Evolutionary conservation across 2,888 invertebrate genomes (phyloP), one percentile per base, ranked within the genome.

Genomic region (Agrochola macilenta): DNA sequence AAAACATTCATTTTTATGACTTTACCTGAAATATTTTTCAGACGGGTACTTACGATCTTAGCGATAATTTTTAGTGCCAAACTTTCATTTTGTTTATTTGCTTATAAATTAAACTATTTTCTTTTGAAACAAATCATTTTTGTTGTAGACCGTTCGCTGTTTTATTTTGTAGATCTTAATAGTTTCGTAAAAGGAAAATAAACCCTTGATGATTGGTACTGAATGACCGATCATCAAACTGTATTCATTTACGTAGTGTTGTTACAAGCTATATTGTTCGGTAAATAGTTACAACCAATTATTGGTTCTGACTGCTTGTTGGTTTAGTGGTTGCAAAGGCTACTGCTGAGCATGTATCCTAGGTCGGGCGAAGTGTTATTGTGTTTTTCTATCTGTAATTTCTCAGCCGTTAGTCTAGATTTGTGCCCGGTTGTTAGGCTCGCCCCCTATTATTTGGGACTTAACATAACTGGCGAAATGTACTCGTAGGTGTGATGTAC

Each of bases 1-100:
- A 63, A 43, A 35, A 17, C 5, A 2, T 64, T 30, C 35, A 39
- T 61, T 87, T 87, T 85, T 71, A 87, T 58, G 12, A 26, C 14
- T 20, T 14, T 87, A 87, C 85, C 85, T 87, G 82, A 77, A 85
- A 58, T 75, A 65, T 57, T 77, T 71, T 54, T 49, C 23, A 72
- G 58, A 80, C 43, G 35, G 43, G 60, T 30, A 76, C 78, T 74
- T 78, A 72, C 71, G 70, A 84, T 78, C 49, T 60, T 58, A 20
- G 63, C 58, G 39, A 71, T 82, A 57, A 69, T 71, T 69, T 86
- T 74, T 64, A 63, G n/a, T 61, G 64, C 17, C 26, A 14, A 69
- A 76, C 63, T 85, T 73, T 14, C 12, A 58, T 82, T 77, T 74
- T 54, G 54, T 85, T 76, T 73, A 86, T 86, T 84, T 71, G 75